Evolutionary conservation across 2,888 invertebrate genomes (phyloP).

Genomic region (Mechanitis messenoides): DNA sequence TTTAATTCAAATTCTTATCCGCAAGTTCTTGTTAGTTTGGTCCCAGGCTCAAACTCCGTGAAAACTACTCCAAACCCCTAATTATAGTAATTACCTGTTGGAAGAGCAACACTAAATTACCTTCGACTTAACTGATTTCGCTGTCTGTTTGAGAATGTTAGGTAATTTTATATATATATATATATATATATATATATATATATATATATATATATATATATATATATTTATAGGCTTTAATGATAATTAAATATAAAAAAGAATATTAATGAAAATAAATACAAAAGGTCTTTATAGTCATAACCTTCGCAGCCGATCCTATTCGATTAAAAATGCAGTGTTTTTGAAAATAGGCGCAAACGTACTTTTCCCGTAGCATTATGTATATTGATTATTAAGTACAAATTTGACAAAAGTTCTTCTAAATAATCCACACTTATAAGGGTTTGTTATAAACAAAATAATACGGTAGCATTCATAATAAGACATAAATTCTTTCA

Average conservation of each 20-base stretch:
- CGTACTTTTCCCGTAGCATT: too few relatives aligned
- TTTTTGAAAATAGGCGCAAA: too few relatives aligned
- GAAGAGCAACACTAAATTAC: constrained; percentile 22
- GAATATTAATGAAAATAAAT: too few relatives aligned
- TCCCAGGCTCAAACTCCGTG: neutral
- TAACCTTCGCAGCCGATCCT: too few relatives aligned
- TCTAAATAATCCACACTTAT: too few relatives aligned
- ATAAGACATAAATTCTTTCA: neutral
- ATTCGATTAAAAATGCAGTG: too few relatives aligned
- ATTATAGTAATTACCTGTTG: constrained; percentile 30
- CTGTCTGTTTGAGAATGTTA: neutral
- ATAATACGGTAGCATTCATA: neutral
- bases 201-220: neutral
- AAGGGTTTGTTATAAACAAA: too few relatives aligned
- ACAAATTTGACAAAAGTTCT: too few relatives aligned
- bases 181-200: neutral
- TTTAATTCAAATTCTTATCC: constrained; percentile 2
- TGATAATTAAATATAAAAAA: neutral
- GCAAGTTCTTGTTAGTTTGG: constrained; percentile 12
- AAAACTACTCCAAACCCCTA: constrained; percentile 16
- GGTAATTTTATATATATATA: neutral
- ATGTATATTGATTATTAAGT: too few relatives aligned
- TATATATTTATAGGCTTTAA: neutral
- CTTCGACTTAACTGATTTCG: constrained; percentile 23
- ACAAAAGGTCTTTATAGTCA: too few relatives aligned